phyloP scores from a whole-genome alignment of 2,888 invertebrate genomes.

The Plebejus anna region DNA sequence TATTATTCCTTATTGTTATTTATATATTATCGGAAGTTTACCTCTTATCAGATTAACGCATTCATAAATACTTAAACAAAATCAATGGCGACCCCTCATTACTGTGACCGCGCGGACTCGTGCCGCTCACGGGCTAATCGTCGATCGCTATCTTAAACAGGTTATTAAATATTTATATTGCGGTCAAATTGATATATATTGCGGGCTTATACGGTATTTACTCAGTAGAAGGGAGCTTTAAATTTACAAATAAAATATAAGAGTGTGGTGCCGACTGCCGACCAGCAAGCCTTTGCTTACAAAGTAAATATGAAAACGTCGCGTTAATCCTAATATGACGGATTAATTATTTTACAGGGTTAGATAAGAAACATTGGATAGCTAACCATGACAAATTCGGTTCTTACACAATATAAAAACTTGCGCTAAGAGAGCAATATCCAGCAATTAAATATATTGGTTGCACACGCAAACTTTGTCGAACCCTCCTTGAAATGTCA shows the following conservation, averaged over 20 bases:
- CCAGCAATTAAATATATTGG: background rate
- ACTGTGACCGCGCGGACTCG: conserved; percentile 2
- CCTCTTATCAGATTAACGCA: background rate
- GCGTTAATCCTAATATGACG: no score
- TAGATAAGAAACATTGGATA: no score
- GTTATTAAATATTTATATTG: conserved; percentile 27
- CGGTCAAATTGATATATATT: conserved; percentile 22
- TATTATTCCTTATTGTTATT: background rate
- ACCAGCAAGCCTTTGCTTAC: no score
- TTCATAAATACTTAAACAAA: background rate
- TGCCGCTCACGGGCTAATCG: conserved; percentile 5
- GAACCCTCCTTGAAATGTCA: conserved; percentile 19
- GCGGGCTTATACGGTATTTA: background rate
- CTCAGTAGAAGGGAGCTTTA: background rate
- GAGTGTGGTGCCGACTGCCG: no score
- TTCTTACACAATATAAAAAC: background rate
- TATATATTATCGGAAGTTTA: background rate
- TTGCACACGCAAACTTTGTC: background rate
- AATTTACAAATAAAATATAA: no score
- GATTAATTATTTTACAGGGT: no score
- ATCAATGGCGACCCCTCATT: conserved; percentile 14
- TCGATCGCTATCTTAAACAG: conserved; percentile 26
- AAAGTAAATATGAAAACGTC: no score
- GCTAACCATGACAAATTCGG: background rate
- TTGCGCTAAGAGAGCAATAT: background rate